Base-by-base conservation (phyloP, 2,113 vertebrate genomes). In the Balaenoptera acutorostrata region DNA sequence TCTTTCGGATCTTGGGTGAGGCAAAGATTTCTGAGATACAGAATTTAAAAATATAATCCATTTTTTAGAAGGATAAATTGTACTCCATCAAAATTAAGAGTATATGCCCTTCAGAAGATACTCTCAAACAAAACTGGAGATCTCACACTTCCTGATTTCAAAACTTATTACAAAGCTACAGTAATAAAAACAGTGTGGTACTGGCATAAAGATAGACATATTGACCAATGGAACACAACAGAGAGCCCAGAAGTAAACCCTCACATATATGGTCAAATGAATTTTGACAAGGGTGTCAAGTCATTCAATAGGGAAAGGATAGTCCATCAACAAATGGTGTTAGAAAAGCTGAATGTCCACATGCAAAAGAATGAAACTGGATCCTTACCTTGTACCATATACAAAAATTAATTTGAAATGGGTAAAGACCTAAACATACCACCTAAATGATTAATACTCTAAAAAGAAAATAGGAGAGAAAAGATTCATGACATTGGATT, bases 41-140 rank as follows among this genome's bases (percentile, higher is more conserved):
- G 83, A 39, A 92, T 93, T 39, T 49, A n/a, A 93, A 89, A 95
- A n/a, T 29, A 64, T 31, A 91, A 74, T 69, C 41, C 27, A 74
- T 64, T 93, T 89, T 74, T 44, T 49, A 68, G 72, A 88, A 71
- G n/a, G 21, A 68, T 36, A 95, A 88, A 78, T 15, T 89, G 39
- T 33, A 89, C 8, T 89, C 44, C 44, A 55, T 71, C 63, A 93
- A 77, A 90, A 96, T 89, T 89, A 85, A 77, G 80, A 88, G 75
- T 33, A 89, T 80, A 85, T 33, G 14, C 31, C 68, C 46, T 90
- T 96, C 46, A 86, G 89, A 94, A 92, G 64, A 80, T 15, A 74
- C 29, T 44, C 41, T 84, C 33, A 14, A 77, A 69, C 36, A 63
- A 17, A 93, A 57, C 0, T 75, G n/a, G 36, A 93, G 36, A 17